Evolutionary conservation across 1,140 invertebrate genomes (phyloP).

Genomic region (Wasmannia auropunctata): DNA sequence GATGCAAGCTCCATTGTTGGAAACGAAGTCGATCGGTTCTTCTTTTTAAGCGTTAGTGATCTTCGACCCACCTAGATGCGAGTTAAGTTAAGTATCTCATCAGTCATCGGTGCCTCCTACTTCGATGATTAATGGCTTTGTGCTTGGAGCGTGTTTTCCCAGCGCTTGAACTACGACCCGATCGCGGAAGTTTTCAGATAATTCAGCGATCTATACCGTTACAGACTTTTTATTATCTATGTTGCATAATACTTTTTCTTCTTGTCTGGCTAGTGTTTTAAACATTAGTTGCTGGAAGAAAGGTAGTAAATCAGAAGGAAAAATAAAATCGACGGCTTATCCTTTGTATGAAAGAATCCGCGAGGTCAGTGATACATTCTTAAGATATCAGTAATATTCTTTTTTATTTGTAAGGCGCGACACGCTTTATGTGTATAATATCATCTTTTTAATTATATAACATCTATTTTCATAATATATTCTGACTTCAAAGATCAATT

Average conservation of each 20-base stretch:
- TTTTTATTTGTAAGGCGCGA: neutral
- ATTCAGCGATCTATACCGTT: conserved; percentile 38
- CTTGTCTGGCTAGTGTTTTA: neutral
- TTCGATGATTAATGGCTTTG: conserved; percentile 53
- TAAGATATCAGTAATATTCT: neutral
- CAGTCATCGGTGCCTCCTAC: conserved; percentile 47
- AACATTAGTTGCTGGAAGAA: neutral
- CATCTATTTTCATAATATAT: neutral
- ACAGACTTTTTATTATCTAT: conserved; percentile 14
- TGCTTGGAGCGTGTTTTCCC: conserved; percentile 43
- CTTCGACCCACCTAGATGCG: conserved; percentile 53
- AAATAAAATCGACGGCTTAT: neutral
- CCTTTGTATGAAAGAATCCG: neutral
- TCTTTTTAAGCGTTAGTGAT: conserved; percentile 45
- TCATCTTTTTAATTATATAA: too few species aligned
- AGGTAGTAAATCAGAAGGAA: neutral
- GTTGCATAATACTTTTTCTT: neutral
- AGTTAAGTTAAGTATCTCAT: conserved; percentile 60
- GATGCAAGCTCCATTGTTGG: neutral
- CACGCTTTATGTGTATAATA: neutral
- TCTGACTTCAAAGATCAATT: neutral
- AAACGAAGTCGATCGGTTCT: conserved; percentile 40
- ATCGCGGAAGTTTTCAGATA: conserved; percentile 52
- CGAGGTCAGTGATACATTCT: too few species aligned
- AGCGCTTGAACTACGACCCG: conserved; percentile 48